phyloP scores from a whole-genome alignment of 1,140 invertebrate genomes.

The Drusus annulatus region DNA sequence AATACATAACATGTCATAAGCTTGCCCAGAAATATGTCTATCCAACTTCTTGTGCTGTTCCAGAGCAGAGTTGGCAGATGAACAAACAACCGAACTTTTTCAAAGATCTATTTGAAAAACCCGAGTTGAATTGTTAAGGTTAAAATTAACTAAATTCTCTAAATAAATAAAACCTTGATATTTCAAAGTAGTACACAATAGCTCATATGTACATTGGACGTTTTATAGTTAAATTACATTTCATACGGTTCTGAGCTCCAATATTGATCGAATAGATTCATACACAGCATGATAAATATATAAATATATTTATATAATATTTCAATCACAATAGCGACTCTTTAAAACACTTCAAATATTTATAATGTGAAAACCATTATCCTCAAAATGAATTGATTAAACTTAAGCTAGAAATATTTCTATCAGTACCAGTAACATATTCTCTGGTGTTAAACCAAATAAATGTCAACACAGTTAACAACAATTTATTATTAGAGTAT shows the following conservation, averaged over 20 bases:
- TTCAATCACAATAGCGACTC: slow-evolving; percentile 52
- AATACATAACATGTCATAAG: too few species aligned
- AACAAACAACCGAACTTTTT: background rate
- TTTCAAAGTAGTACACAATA: background rate
- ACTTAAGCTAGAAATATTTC: slow-evolving; percentile 41
- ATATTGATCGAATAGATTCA: slow-evolving; percentile 47
- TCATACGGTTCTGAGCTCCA: slow-evolving; percentile 35
- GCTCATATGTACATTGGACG: background rate
- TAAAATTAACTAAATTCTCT: background rate
- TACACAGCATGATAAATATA: slow-evolving; percentile 53
- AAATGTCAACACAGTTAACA: slow-evolving; percentile 11
- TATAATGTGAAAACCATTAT: slow-evolving; percentile 32
- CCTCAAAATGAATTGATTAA: slow-evolving; percentile 31
- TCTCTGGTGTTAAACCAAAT: slow-evolving; percentile 31
- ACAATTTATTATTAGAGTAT: background rate
- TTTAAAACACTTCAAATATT: slow-evolving; percentile 19
- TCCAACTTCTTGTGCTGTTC: too few species aligned
- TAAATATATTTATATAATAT: slow-evolving; percentile 44
- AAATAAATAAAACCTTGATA: background rate
- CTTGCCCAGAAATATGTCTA: too few species aligned
- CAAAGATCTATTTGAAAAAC: background rate
- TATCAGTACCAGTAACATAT: slow-evolving; percentile 46
- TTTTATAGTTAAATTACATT: slow-evolving; percentile 2
- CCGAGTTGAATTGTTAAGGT: background rate
- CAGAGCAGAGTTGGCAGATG: too few species aligned